A percentile compares a stretch with the other conserved stretches of the same genome.
Evolutionary conservation across 1,140 invertebrate species (phyloP).

Genomic region (Alviniconcha marisindica): DNA sequence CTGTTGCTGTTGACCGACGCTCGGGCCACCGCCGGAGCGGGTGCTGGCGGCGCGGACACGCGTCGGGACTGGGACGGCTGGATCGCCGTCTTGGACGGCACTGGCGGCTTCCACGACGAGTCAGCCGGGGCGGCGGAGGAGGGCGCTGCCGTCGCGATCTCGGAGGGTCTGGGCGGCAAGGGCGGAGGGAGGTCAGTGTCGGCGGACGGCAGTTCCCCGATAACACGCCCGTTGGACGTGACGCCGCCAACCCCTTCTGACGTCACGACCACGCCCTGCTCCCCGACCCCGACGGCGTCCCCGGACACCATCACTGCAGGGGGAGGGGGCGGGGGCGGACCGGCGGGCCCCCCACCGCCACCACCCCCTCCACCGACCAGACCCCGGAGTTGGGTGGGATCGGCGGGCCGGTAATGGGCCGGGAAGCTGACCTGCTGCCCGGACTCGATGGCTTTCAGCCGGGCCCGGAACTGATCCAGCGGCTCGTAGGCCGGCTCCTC

Average conservation of each 20-base stretch:
- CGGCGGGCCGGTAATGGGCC: constrained; percentile 49
- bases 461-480: constrained; percentile 65
- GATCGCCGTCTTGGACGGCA: neutral
- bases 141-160: neutral
- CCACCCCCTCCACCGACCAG: constrained; percentile 25
- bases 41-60: constrained; percentile 2
- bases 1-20: too few species aligned
- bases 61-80: neutral
- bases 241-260: neutral
- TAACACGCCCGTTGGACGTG: neutral
- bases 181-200: constrained; percentile 37
- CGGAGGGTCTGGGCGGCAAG: constrained; percentile 34
- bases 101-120: neutral
- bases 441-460: constrained; percentile 59
- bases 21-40: neutral
- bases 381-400: constrained; percentile 40
- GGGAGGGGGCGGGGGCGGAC: neutral
- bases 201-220: neutral
- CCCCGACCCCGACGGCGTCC: neutral
- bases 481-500: constrained; percentile 73
- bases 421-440: constrained; percentile 54
- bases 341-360: neutral
- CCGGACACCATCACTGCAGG: neutral
- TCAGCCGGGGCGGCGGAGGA: neutral
- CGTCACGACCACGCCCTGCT: neutral